Evolutionary conservation across 2,888 invertebrate species (phyloP).

Genomic region (Phortica okadai): DNA sequence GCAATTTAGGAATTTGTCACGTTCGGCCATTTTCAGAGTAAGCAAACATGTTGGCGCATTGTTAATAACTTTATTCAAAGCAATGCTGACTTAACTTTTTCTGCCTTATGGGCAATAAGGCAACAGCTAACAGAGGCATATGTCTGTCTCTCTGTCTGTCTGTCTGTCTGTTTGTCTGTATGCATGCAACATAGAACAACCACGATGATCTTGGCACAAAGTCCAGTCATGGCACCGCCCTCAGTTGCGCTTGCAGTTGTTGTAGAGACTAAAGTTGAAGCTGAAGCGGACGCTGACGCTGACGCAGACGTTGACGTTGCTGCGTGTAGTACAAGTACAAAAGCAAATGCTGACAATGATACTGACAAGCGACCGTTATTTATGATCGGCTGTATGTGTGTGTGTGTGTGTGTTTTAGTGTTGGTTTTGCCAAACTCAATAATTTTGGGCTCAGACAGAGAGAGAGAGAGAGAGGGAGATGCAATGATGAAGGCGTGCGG

Average conservation of each 20-base stretch:
- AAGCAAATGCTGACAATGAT: slow-evolving; percentile 57
- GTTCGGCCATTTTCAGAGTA: slow-evolving; percentile 73
- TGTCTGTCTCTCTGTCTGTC: too few relatives aligned
- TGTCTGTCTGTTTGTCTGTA: too few relatives aligned
- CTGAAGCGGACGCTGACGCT: neutral
- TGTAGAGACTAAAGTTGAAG: slow-evolving; percentile 38
- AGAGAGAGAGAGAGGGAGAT: too few relatives aligned
- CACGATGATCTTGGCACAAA: slow-evolving; percentile 22
- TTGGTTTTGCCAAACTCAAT: slow-evolving; percentile 55
- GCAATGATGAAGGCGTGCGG: slow-evolving; percentile 39
- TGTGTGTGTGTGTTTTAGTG: slow-evolving; percentile 1
- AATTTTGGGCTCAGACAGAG: slow-evolving; percentile 50
- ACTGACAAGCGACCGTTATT: slow-evolving; percentile 63
- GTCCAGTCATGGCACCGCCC: slow-evolving; percentile 28
- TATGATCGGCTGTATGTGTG: slow-evolving; percentile 54
- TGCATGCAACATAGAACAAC: slow-evolving; percentile 11
- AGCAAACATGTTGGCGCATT: slow-evolving; percentile 72
- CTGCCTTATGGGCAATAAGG: too few relatives aligned
- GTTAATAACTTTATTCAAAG: slow-evolving; percentile 70
- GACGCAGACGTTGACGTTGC: slow-evolving; percentile 37
- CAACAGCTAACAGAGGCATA: too few relatives aligned
- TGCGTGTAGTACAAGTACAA: slow-evolving; percentile 9
- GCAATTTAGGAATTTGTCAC: slow-evolving; percentile 72
- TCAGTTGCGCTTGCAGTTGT: slow-evolving; percentile 31
- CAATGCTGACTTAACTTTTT: neutral